A percentile compares a stretch with the other conserved stretches of the same genome.
These are phyloP conservation scores for Vannuccia rotundouncinata DNA, from an alignment of 2,888 invertebrate genomes.

Conservation along the genomic window DNA sequence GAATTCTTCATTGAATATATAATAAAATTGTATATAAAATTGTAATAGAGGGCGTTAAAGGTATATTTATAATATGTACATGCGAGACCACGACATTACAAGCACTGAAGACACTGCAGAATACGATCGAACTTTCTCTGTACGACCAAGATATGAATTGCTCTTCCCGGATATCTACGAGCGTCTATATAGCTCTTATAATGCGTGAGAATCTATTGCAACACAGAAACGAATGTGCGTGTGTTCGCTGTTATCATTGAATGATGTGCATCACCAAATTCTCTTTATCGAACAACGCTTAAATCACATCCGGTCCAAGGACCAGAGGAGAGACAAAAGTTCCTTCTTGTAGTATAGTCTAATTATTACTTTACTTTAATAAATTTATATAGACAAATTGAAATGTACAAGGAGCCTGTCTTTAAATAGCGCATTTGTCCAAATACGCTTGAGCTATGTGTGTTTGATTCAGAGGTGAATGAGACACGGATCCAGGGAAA, in stretches of 20 bases:
- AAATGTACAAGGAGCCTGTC: neutral
- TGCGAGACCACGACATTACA: too few species aligned
- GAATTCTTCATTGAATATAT: too few species aligned
- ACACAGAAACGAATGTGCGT: neutral
- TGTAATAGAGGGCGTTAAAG: too few species aligned
- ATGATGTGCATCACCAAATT: neutral
- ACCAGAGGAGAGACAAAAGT: neutral
- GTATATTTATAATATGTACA: too few species aligned
- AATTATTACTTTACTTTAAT: neutral
- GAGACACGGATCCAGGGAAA: neutral
- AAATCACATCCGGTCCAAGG: neutral
- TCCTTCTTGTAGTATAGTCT: neutral
- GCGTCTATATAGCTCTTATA: neutral
- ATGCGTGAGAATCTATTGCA: neutral
- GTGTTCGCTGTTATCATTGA: neutral
- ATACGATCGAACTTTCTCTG: too few species aligned
- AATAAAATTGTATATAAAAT: too few species aligned
- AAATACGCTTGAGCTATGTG: neutral
- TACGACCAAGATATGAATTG: neutral
- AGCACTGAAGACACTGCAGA: too few species aligned
- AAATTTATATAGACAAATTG: neutral
- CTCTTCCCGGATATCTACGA: neutral
- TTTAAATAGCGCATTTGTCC: conserved; percentile 10
- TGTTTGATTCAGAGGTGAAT: neutral
- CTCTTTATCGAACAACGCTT: neutral